A percentile compares a stretch with the other conserved stretches of the same genome.
phyloP scores from a whole-genome alignment of 1,140 invertebrate genomes.

The Trichonephila inaurata region DNA sequence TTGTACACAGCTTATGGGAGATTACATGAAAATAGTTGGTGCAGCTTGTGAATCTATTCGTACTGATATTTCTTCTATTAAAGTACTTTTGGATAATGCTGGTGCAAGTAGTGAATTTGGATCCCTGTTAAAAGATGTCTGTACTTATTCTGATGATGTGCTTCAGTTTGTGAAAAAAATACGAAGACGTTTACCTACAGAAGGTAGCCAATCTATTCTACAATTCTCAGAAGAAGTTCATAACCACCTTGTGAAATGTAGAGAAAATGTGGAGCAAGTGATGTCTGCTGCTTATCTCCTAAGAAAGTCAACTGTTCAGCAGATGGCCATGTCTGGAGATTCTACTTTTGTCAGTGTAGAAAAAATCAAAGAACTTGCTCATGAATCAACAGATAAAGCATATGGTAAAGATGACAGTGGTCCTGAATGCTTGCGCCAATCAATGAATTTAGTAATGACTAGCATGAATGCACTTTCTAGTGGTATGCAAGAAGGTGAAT shows the following conservation, averaged over 20 bases:
- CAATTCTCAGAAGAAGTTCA: conserved; percentile 66
- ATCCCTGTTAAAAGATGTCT: conserved; percentile 88
- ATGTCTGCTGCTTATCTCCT: conserved; percentile 74
- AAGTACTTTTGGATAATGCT: conserved; percentile 63
- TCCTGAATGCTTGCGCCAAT: conserved; percentile 85
- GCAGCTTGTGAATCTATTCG: conserved; percentile 87
- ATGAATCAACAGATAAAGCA: conserved; percentile 84
- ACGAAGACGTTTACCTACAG: conserved; percentile 86
- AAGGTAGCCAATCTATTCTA: conserved; percentile 81
- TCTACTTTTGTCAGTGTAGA: conserved; percentile 83
- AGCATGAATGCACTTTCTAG: conserved; percentile 79
- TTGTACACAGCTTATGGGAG: conserved; percentile 82
- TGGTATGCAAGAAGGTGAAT: conserved; percentile 45
- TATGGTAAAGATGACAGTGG: conserved; percentile 91
- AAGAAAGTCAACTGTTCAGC: conserved; percentile 69
- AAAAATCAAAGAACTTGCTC: conserved; percentile 87
- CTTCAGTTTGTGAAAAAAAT: conserved; percentile 91
- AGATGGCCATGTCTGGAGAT: conserved; percentile 74
- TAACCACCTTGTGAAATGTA: conserved; percentile 70
- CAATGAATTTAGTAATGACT: conserved; percentile 80
- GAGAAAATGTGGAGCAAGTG: conserved; percentile 66
- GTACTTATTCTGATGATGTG: conserved; percentile 87
- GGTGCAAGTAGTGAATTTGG: conserved; percentile 84
- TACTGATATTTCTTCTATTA: conserved; percentile 84
- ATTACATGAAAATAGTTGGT: conserved; percentile 85